Base-by-base conservation (phyloP, 2,113 vertebrate species). In the Heterochromis multidens region DNA sequence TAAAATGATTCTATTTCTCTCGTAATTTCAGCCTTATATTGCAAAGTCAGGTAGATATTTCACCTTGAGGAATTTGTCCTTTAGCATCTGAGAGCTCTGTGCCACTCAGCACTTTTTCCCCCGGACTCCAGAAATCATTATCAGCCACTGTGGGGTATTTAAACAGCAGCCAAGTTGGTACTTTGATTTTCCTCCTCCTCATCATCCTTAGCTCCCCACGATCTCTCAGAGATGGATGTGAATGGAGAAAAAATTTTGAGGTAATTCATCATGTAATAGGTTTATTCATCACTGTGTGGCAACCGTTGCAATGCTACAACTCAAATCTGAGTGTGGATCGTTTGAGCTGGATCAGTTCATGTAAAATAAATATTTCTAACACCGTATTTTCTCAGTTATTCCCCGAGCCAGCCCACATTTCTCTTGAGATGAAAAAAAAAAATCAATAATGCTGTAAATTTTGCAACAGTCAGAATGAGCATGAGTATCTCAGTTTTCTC, bases 21-120 rank as follows among this genome's bases (percentile, higher is more conserved):
- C 93, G 82, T 91, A 70, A 89, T 90, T 87, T 85, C 40, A 79
- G 78, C 56, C 70, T 79, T 67, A 70, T 90, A 81, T 90, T 94
- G 93, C 90, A 91, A 91, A 91, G 83, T 88, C 85, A 93, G 89
- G 84, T 87, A 86, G 82, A 93, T 93, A 88, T 94, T 95, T 95
- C 93, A 95, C 95, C 95, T 96, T 95, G 93, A 95, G 76, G 88
- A 93, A 88, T 90, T 90, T 91, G 90, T 95, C 94, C 93, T 95
- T 93, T 91, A 88, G 93, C 86, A 89, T 86, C 90, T 80, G 90
- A 94, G 93, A 90, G 84, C 92, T 87, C 88, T 85, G 60, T 79
- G 84, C 93, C 88, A 95, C 92, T 96, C 95, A 95, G 95, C 95
- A 95, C 86, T 92, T 93, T 92, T 86, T 80, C 52, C 85, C 86